A percentile compares a stretch with the other conserved stretches of the same genome.
phyloP scores from a whole-genome alignment of 2,888 invertebrate genomes.

The Polia nebulosa region DNA sequence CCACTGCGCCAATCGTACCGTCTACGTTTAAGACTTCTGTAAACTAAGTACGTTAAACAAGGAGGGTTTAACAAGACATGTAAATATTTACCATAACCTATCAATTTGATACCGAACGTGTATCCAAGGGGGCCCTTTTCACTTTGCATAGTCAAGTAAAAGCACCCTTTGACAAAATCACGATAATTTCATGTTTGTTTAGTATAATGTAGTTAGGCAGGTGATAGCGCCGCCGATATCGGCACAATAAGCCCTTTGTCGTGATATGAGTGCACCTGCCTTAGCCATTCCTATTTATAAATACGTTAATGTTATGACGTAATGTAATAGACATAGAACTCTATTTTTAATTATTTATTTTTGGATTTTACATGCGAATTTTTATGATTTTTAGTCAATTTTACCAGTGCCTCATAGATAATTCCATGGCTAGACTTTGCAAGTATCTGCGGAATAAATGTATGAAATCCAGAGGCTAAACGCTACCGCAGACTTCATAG shows the following conservation, averaged over 20 bases:
- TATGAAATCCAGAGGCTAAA: too few species aligned
- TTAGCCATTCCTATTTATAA: too few species aligned
- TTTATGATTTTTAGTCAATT: too few species aligned
- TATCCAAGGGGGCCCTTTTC: slow-evolving; percentile 1
- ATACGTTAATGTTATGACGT: too few species aligned
- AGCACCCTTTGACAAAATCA: slow-evolving; percentile 51
- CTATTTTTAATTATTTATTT: too few species aligned
- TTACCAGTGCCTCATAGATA: too few species aligned
- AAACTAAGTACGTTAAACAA: background rate
- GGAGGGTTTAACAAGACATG: background rate
- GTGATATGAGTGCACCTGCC: slow-evolving; percentile 48
- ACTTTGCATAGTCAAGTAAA: slow-evolving; percentile 15
- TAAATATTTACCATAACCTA: slow-evolving; percentile 25
- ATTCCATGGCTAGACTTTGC: too few species aligned
- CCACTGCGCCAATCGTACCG: too few species aligned
- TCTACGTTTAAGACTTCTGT: background rate
- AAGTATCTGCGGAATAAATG: too few species aligned
- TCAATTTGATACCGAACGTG: slow-evolving; percentile 12
- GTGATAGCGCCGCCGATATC: slow-evolving; percentile 45
- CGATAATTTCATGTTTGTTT: slow-evolving; percentile 48
- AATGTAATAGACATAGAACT: too few species aligned
- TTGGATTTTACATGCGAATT: too few species aligned
- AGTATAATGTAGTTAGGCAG: slow-evolving; percentile 55
- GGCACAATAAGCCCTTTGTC: slow-evolving; percentile 51
- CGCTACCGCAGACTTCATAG: too few species aligned